Conservation (phyloP, 2,797 vertebrate species). For the Clarias fuscus region DNA sequence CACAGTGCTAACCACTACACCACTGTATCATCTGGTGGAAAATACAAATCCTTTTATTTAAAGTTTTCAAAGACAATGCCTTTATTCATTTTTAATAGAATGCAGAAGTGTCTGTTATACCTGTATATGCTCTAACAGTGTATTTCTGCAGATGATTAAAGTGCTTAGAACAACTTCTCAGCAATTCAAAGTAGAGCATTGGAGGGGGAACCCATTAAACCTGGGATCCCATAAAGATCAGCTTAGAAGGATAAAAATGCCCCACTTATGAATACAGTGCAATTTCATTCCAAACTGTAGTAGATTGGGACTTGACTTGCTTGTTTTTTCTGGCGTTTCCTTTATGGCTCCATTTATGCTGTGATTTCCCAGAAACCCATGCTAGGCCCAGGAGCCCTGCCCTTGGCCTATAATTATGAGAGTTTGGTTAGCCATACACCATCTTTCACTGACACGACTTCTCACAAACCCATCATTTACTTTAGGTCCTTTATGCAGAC, state of each 20-base stretch:
- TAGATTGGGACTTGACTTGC: conserved; percentile 30
- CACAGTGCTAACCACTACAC: too few species aligned
- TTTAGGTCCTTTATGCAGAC: conserved; percentile 53
- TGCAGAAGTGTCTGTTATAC: conserved; percentile 3
- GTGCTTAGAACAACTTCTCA: conserved; percentile 12
- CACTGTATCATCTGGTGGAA: too few species aligned
- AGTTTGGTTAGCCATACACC: conserved; percentile 58
- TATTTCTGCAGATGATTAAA: conserved; percentile 1
- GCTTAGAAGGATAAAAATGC: conserved; percentile 40
- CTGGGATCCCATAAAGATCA: conserved; percentile 27
- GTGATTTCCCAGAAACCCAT: conserved; percentile 60
- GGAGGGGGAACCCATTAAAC: conserved; percentile 15
- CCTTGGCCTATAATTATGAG: conserved; percentile 57
- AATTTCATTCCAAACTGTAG: conserved; percentile 35
- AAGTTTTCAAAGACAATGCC: background rate
- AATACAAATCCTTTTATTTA: background rate
- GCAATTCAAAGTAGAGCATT: background rate
- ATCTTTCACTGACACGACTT: conserved; percentile 55
- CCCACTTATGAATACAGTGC: conserved; percentile 17
- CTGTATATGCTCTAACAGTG: background rate
- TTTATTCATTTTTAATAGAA: background rate
- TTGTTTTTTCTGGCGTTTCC: conserved; percentile 49
- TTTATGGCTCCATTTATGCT: conserved; percentile 50
- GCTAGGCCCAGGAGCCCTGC: conserved; percentile 46
- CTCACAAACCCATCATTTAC: conserved; percentile 59